Evolutionary conservation across 1,140 invertebrate genomes (phyloP).

Genomic region (Brachionus sp.): DNA sequence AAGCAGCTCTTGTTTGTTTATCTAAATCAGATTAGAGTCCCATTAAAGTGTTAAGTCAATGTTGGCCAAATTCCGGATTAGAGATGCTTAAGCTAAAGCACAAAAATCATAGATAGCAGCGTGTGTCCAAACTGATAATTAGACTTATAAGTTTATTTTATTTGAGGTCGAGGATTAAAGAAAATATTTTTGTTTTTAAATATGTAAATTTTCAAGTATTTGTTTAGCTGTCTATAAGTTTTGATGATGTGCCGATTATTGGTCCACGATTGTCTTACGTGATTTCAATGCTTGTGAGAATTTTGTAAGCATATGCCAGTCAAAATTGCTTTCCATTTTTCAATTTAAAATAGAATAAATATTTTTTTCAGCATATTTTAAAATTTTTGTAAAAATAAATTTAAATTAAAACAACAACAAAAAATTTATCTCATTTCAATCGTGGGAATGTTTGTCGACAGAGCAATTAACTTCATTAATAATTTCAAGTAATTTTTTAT

Average conservation of each 20-base stretch:
- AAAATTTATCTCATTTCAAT: neutral
- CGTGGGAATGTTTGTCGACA: neutral
- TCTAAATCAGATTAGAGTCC: constrained; percentile 3
- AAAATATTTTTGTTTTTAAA: neutral
- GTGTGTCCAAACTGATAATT: constrained; percentile 1
- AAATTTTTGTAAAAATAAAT: no score
- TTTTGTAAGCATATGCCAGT: neutral
- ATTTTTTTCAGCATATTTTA: neutral
- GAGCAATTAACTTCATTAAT: no score
- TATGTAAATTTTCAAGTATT: neutral
- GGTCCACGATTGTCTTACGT: neutral
- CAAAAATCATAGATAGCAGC: neutral
- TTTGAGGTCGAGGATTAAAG: neutral
- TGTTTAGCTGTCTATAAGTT: constrained; percentile 20
- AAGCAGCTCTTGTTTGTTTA: constrained; percentile 1
- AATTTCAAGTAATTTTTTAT: no score
- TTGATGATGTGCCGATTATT: neutral
- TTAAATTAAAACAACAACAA: neutral
- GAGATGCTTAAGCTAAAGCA: neutral
- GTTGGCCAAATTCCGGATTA: neutral
- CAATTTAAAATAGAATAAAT: neutral
- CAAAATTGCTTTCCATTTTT: neutral
- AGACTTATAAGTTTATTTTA: neutral
- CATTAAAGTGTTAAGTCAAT: neutral
- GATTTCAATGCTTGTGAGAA: neutral